Evolutionary conservation across 2,113 vertebrate species (phyloP).

Genomic region (Todiramphus saurophagus): DNA sequence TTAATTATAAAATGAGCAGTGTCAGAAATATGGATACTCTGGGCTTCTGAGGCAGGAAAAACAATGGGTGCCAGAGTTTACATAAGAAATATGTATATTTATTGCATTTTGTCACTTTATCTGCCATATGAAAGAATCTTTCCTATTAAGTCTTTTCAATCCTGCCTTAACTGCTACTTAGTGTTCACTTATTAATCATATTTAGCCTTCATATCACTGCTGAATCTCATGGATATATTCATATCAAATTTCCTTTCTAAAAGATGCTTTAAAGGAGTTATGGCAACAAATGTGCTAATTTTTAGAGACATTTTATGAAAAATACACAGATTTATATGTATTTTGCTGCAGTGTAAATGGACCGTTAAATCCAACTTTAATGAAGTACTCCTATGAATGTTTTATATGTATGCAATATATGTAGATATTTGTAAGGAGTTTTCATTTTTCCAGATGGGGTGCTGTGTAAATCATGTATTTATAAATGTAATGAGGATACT

Average conservation of each 20-base stretch:
- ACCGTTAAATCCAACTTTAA: slow-evolving; percentile 63
- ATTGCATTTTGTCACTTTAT: slow-evolving; percentile 19
- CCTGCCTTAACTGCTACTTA: slow-evolving; percentile 75
- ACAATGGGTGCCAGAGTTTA: slow-evolving; percentile 5
- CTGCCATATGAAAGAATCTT: slow-evolving; percentile 23
- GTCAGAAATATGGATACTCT: not conserved
- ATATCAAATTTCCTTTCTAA: slow-evolving; percentile 50
- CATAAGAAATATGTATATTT: not conserved
- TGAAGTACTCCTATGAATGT: slow-evolving; percentile 73
- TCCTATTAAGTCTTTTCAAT: slow-evolving; percentile 43
- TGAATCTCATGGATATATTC: slow-evolving; percentile 48
- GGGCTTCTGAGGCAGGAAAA: not conserved
- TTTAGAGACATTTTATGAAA: slow-evolving; percentile 72
- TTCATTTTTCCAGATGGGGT: slow-evolving; percentile 64
- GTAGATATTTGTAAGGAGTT: slow-evolving; percentile 77
- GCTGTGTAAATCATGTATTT: slow-evolving; percentile 82
- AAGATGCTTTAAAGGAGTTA: slow-evolving; percentile 53
- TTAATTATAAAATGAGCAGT: not conserved
- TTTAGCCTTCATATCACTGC: slow-evolving; percentile 51
- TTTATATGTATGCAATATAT: slow-evolving; percentile 78
- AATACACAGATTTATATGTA: slow-evolving; percentile 74
- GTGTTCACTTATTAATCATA: slow-evolving; percentile 28
- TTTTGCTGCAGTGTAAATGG: slow-evolving; percentile 75
- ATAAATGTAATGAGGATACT: slow-evolving; percentile 75
- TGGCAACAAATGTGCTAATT: slow-evolving; percentile 63